Base-by-base conservation (phyloP, 37 sponge, comb jelly and placozoan species). In the Petrosia ficiformis region DNA sequence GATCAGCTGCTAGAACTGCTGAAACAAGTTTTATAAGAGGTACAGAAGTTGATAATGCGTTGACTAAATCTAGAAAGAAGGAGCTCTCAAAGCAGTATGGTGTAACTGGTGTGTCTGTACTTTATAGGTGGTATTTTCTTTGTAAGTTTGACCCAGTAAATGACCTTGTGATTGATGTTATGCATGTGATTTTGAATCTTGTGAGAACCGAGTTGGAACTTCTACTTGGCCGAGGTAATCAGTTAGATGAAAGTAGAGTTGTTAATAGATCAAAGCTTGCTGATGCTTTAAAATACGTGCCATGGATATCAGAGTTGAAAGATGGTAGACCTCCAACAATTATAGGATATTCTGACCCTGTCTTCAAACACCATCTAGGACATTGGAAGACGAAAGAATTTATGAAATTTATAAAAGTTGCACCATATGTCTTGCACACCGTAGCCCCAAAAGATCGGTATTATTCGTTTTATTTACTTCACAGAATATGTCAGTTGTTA, bases 371-470 rank as follows among this genome's bases (percentile, higher is more conserved):
- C 42, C 28, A 72, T n/a, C 24, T 82, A 44, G 82, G 75, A 34
- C 74, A 52, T 44, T 74, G 68, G 68, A 82, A 82, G 68, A 75
- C 82, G 28, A 75, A 82, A 65, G 82, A 82, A 32, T 40, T 57
- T 26, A 63, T 64, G 64, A 80, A 82, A 44, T 74, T 74, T 65
- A 21, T 28, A 21, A 74, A 36, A 48, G 75, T 75, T 65, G 74
- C 82, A 1, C 74, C 82, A 48, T 73, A 66, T 65, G 82, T 74
- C n/a, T 29, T 67, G 30, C 73, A 44, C 64, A 65, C 60, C 6
- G 5, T n/a, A n/a, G n/a, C n/a, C n/a, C n/a, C n/a, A n/a, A n/a
- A n/a, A n/a, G n/a, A n/a, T n/a, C n/a, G n/a, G n/a, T n/a, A n/a
- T n/a, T n/a, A n/a, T n/a, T n/a, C n/a, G n/a, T n/a, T n/a, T n/a